phyloP scores from a whole-genome alignment of 2,888 invertebrate species.

The Sphaerophoria taeniata region DNA sequence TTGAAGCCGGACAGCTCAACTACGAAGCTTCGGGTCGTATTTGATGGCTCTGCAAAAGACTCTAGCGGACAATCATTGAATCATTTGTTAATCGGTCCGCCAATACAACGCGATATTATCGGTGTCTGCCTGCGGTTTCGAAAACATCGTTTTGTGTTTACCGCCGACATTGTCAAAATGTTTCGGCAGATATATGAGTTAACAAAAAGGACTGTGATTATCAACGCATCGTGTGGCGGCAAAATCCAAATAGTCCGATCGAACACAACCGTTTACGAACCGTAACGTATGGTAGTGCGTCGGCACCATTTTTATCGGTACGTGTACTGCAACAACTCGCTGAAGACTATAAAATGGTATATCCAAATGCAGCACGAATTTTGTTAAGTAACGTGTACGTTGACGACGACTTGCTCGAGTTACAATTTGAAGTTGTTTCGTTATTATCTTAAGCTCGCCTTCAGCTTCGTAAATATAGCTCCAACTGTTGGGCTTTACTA shows the following conservation, averaged over 20 bases:
- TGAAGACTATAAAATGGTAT: not conserved
- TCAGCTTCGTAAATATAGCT: conserved; percentile 31
- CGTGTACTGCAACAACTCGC: conserved; percentile 59
- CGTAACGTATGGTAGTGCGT: conserved; percentile 69
- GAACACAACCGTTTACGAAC: conserved; percentile 64
- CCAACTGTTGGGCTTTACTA: not conserved
- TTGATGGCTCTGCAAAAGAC: conserved; percentile 3
- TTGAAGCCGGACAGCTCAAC: conserved; percentile 31
- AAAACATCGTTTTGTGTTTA: conserved; percentile 56
- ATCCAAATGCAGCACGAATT: conserved; percentile 23
- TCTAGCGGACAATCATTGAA: conserved; percentile 16
- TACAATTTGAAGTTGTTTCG: conserved; percentile 24
- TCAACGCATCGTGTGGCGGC: conserved; percentile 33
- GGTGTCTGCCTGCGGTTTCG: conserved; percentile 59
- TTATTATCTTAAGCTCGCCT: conserved; percentile 30
- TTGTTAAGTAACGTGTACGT: conserved; percentile 22
- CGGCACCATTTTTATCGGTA: conserved; percentile 64
- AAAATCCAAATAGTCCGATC: conserved; percentile 19
- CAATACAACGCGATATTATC: not conserved
- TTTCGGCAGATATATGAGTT: conserved; percentile 67
- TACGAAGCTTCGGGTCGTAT: conserved; percentile 22
- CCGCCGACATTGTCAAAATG: conserved; percentile 66
- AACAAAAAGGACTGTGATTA: not conserved
- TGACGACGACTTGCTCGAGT: conserved; percentile 10
- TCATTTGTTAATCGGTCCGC: conserved; percentile 20